Conservation (phyloP, 2,113 vertebrate species). For the Scomber japonicus region DNA sequence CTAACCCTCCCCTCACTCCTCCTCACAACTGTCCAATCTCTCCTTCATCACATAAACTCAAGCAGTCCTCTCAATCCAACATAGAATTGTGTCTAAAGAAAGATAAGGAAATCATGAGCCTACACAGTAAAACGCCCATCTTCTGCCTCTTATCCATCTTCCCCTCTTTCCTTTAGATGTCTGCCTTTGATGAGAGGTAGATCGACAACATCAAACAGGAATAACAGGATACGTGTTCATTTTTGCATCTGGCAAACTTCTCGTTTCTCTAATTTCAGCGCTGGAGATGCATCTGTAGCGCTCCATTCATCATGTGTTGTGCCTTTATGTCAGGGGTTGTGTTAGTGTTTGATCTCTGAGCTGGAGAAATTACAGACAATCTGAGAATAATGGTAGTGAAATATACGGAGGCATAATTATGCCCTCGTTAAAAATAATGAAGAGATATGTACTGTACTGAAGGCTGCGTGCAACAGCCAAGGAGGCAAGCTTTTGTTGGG, state of each 20-base stretch:
- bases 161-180: not conserved
- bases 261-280: constrained; percentile 40
- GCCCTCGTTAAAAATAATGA: constrained; percentile 59
- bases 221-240: constrained; percentile 21
- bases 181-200: constrained; percentile 41
- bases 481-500: not conserved
- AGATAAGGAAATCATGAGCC: constrained; percentile 13
- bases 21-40: constrained; percentile 18
- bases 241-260: constrained; percentile 51
- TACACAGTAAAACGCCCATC: not conserved
- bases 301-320: constrained; percentile 22
- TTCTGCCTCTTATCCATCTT: not conserved
- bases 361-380: constrained; percentile 46
- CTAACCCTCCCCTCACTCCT: not conserved
- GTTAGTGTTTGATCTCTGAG: constrained; percentile 58
- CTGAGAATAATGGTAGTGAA: constrained; percentile 31
- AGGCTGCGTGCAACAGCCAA: not conserved
- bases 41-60: constrained; percentile 13
- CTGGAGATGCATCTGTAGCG: constrained; percentile 17
- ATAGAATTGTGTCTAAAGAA: not conserved
- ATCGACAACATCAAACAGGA: constrained; percentile 54
- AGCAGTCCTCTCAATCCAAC: constrained; percentile 17
- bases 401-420: constrained; percentile 38
- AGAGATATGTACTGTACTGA: not conserved
- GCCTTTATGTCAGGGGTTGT: constrained; percentile 24